phyloP scores from a whole-genome alignment of 2,797 vertebrate species.

The Pangasius djambal region DNA sequence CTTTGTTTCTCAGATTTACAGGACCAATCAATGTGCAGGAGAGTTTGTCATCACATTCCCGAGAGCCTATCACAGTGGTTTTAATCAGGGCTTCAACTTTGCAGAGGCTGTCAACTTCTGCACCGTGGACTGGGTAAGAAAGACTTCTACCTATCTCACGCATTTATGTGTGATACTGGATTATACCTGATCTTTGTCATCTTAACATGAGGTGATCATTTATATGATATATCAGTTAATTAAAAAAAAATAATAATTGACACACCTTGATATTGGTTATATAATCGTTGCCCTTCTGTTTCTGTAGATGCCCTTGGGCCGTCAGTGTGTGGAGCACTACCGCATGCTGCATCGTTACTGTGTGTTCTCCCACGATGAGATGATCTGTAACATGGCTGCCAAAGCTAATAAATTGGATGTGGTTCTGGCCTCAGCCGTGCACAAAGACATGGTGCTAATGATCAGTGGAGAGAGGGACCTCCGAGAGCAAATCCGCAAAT shows the following conservation, averaged over 20 bases:
- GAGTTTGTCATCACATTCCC: constrained; percentile 98
- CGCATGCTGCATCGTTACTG: constrained; percentile 90
- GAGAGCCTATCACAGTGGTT: constrained; percentile 95
- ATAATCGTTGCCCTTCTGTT: neutral
- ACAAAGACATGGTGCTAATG: constrained; percentile 91
- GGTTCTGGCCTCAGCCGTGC: constrained; percentile 90
- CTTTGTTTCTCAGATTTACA: constrained; percentile 82
- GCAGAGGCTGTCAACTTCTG: constrained; percentile 99
- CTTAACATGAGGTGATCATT: neutral
- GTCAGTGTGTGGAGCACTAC: constrained; percentile 96
- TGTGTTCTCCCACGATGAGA: constrained; percentile 96
- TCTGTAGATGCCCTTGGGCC: constrained; percentile 86
- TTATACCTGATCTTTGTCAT: neutral
- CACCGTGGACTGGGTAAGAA: constrained; percentile 93
- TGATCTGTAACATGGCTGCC: constrained; percentile 95
- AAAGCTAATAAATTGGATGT: constrained; percentile 85
- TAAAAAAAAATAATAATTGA: neutral
- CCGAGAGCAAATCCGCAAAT: constrained; percentile 83
- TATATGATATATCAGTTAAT: neutral
- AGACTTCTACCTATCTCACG: neutral
- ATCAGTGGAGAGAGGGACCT: constrained; percentile 84
- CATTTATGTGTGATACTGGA: neutral
- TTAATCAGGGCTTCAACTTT: constrained; percentile 98
- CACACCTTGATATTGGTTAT: neutral
- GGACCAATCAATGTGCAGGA: constrained; percentile 97